phyloP scores from a whole-genome alignment of 2,113 vertebrate species.

The Pygoscelis adeliae region DNA sequence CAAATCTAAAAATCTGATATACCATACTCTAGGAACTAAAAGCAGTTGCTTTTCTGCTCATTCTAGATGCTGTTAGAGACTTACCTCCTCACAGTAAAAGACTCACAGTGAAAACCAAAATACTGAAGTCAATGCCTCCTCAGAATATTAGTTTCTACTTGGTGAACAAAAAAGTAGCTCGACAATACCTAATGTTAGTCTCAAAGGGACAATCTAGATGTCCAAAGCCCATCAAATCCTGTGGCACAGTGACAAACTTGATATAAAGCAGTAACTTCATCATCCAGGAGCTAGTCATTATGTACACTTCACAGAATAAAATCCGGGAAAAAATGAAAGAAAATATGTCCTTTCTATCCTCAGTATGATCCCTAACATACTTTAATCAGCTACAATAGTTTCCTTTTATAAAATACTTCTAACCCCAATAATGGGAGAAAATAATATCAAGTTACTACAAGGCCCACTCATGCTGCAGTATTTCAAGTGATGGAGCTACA shows the following conservation, averaged over 20 bases:
- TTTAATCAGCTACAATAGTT: neutral
- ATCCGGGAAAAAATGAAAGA: neutral
- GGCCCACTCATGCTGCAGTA: neutral
- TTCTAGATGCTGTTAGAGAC: neutral
- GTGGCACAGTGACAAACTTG: neutral
- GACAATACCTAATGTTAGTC: neutral
- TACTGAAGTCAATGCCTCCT: neutral
- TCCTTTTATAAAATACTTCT: neutral
- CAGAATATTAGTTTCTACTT: neutral
- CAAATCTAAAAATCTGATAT: neutral
- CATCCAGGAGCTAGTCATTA: neutral
- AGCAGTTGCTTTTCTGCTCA: neutral
- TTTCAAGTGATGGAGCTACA: constrained; percentile 3
- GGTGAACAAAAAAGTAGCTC: neutral
- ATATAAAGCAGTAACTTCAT: neutral
- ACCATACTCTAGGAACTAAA: neutral
- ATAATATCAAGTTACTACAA: neutral
- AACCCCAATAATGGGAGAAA: neutral
- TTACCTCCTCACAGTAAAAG: neutral
- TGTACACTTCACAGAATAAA: neutral
- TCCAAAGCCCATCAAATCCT: neutral
- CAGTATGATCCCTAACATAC: neutral
- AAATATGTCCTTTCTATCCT: neutral
- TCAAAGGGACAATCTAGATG: neutral
- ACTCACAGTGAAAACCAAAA: neutral